Percentiles rank a stretch among this genome's conserved stretches.
Conservation (phyloP, 1,140 invertebrate species). For the Globodera rostochiensis region DNA sequence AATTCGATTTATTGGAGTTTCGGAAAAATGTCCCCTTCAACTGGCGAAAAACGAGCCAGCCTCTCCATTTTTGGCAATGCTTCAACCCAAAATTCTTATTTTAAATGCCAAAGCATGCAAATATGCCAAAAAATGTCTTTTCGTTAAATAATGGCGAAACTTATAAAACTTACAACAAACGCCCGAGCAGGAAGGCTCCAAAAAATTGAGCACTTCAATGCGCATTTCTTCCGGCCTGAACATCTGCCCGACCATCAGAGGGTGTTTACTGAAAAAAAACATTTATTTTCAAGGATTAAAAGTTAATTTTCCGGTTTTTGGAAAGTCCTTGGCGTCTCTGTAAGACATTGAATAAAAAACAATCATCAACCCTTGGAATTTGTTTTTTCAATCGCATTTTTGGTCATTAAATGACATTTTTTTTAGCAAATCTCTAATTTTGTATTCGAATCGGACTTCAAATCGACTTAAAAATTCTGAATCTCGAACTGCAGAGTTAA, state of each 20-base stretch:
- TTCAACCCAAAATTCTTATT: neutral
- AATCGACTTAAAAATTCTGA: too few species aligned
- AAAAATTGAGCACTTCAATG: conserved; percentile 48
- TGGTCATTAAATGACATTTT: too few species aligned
- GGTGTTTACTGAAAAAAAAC: conserved; percentile 51
- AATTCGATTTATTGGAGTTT: neutral
- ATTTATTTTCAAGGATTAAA: too few species aligned
- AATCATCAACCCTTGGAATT: neutral
- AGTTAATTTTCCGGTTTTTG: too few species aligned
- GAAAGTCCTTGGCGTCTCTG: neutral
- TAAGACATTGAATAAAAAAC: neutral
- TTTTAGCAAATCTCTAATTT: too few species aligned
- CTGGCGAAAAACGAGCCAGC: too few species aligned
- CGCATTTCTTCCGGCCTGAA: conserved; percentile 52
- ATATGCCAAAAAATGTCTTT: conserved; percentile 1
- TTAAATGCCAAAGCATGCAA: too few species aligned
- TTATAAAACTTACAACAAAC: conserved; percentile 54
- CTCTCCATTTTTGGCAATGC: too few species aligned
- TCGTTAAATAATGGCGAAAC: neutral
- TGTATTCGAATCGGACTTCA: too few species aligned
- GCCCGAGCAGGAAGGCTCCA: conserved; percentile 58
- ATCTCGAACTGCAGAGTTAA: too few species aligned
- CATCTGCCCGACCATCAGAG: conserved; percentile 49
- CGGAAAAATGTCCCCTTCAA: neutral
- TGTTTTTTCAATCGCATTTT: neutral